Conservation (phyloP, 92 coral and sea anemone genomes). For the Parazoanthus darwini region DNA sequence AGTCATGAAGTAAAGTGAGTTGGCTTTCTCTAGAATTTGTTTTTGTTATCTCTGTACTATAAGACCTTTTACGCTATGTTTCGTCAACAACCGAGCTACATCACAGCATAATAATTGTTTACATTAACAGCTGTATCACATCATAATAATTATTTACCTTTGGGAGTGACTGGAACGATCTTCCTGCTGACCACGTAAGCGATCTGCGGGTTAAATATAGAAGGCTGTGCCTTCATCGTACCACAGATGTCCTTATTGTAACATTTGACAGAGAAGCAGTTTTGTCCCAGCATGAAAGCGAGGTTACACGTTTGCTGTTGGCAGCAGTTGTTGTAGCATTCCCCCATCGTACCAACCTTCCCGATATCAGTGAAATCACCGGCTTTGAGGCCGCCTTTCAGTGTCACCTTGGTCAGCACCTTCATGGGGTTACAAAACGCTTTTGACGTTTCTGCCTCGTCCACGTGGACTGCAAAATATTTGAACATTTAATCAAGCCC, state of each 20-base stretch:
- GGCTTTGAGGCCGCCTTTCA: slow-evolving; percentile 97
- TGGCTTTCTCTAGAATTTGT: too few species aligned
- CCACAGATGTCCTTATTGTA: slow-evolving; percentile 81
- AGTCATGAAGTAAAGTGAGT: too few species aligned
- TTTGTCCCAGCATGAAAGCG: slow-evolving; percentile 98
- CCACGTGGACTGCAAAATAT: slow-evolving; percentile 65
- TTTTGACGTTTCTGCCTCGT: slow-evolving; percentile 61
- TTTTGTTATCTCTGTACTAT: too few species aligned
- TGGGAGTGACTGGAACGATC: slow-evolving; percentile 37
- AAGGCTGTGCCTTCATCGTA: slow-evolving; percentile 97
- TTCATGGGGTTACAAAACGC: slow-evolving; percentile 80
- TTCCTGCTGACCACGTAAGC: slow-evolving; percentile 89
- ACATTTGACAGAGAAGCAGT: slow-evolving; percentile 96
- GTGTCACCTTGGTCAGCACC: slow-evolving; percentile 86
- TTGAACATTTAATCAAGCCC: not conserved
- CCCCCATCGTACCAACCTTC: slow-evolving; percentile 91
- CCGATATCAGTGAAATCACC: slow-evolving; percentile 99
- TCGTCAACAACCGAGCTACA: too few species aligned
- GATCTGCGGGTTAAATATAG: slow-evolving; percentile 97
- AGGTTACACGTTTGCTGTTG: slow-evolving; percentile 86
- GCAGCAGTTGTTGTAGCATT: slow-evolving; percentile 93
- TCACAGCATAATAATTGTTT: not conserved
- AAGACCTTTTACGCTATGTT: too few species aligned
- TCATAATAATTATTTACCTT: slow-evolving; percentile 3
- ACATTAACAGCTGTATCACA: not conserved